Evolutionary conservation across 2,888 invertebrate species (phyloP).

Genomic region (Villa cingulata): DNA sequence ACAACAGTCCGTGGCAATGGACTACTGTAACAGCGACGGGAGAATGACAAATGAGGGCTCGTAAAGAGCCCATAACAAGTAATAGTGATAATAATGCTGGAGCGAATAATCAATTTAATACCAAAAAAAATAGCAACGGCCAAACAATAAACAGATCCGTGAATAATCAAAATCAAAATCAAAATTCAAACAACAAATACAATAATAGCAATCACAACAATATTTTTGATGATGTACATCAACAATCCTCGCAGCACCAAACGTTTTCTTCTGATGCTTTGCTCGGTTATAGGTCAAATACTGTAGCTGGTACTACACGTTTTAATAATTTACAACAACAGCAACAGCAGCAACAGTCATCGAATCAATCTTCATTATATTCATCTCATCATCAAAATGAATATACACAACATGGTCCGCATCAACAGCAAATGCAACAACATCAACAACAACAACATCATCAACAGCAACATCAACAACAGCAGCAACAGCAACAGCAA

Average conservation of each 20-base stretch:
- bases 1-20: constrained; percentile 45
- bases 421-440: too few species aligned
- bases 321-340: constrained; percentile 14
- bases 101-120: constrained; percentile 4
- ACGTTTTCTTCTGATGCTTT: neutral
- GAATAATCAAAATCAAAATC: constrained; percentile 17
- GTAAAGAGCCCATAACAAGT: constrained; percentile 29
- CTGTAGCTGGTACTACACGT: constrained; percentile 13
- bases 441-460: neutral
- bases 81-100: constrained; percentile 13
- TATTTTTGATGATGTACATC: neutral
- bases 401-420: too few species aligned
- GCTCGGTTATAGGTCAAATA: neutral
- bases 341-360: constrained; percentile 10
- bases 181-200: constrained; percentile 8
- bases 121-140: constrained; percentile 9
- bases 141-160: too few species aligned
- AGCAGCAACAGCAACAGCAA: neutral
- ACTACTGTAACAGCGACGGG: constrained; percentile 43
- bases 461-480: neutral
- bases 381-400: neutral
- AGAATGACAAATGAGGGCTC: constrained; percentile 43
- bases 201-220: neutral
- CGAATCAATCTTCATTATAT: neutral
- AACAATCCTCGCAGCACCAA: neutral